A percentile compares a stretch with the other conserved stretches of the same genome.
These are phyloP conservation scores for Acanthurus leucopareius DNA, from an alignment of 2,797 vertebrate species.

Conservation along the genomic window DNA sequence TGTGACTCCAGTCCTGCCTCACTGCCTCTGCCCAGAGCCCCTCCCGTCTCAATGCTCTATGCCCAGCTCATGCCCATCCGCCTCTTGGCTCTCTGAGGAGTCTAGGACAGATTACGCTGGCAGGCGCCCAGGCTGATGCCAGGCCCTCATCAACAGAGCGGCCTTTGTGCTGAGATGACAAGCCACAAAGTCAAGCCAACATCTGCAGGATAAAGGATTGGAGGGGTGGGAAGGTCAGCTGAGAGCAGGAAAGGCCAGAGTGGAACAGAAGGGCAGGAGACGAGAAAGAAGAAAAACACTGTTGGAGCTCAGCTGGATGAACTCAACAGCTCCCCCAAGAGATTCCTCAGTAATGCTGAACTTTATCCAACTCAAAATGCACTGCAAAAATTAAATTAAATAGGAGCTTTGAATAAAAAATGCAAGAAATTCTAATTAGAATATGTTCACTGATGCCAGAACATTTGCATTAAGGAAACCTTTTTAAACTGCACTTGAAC, in stretches of 20 bases:
- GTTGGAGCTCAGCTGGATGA: constrained; percentile 24
- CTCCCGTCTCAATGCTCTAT: neutral
- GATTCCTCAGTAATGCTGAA: neutral
- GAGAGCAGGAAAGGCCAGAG: constrained; percentile 47
- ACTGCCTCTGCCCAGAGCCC: neutral
- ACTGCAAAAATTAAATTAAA: neutral
- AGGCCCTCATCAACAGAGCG: constrained; percentile 76
- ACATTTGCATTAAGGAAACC: neutral
- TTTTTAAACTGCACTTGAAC: too few species aligned
- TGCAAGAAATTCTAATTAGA: neutral
- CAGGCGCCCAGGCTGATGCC: constrained; percentile 73
- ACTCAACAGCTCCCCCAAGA: constrained; percentile 30
- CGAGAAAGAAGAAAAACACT: constrained; percentile 20
- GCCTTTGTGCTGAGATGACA: constrained; percentile 81
- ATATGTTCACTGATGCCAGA: neutral
- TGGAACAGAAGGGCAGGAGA: constrained; percentile 39
- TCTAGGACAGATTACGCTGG: constrained; percentile 80
- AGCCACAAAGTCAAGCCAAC: constrained; percentile 77
- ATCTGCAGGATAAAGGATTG: constrained; percentile 72
- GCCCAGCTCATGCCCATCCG: constrained; percentile 52
- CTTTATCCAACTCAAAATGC: neutral
- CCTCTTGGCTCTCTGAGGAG: constrained; percentile 44
- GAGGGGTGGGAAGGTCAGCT: constrained; percentile 42
- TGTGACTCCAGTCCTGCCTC: constrained; percentile 39
- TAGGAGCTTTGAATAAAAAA: neutral